A percentile compares a stretch with the other conserved stretches of the same genome.
These are phyloP conservation scores for Talpa occidentalis DNA, from an alignment of 2,113 vertebrate species.

Conservation along the genomic window DNA sequence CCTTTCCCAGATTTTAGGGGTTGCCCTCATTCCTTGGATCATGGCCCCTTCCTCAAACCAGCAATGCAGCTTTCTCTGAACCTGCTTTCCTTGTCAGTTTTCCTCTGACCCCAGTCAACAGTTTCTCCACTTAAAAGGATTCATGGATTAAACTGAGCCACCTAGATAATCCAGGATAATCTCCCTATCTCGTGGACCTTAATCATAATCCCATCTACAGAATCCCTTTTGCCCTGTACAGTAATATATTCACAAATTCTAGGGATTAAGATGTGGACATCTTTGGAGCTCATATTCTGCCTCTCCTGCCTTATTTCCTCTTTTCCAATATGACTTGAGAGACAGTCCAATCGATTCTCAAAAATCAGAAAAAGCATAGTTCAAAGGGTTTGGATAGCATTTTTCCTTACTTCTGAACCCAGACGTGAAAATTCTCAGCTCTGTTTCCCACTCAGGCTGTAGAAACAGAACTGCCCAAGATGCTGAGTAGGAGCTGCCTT, in stretches of 20 bases:
- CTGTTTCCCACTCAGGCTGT: neutral
- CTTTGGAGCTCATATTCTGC: neutral
- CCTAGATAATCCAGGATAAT: neutral
- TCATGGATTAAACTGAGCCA: neutral
- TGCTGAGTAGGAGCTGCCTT: neutral
- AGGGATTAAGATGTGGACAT: neutral
- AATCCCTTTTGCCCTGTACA: neutral
- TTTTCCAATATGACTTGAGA: neutral
- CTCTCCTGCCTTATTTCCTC: neutral
- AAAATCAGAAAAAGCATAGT: neutral
- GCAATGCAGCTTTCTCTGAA: neutral
- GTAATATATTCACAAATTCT: neutral
- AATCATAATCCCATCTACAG: neutral
- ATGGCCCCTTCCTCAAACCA: neutral
- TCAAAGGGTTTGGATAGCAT: neutral
- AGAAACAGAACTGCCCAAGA: neutral
- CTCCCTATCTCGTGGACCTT: neutral
- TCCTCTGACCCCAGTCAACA: neutral
- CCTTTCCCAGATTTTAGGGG: neutral
- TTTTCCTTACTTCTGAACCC: slow-evolving; percentile 10
- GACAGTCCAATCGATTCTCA: neutral
- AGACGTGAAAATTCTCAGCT: neutral
- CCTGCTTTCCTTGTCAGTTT: neutral
- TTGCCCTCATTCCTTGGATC: neutral
- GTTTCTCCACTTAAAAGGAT: neutral